phyloP scores from a whole-genome alignment of 2,797 vertebrate genomes.

The Euphonia xanthogaster region DNA sequence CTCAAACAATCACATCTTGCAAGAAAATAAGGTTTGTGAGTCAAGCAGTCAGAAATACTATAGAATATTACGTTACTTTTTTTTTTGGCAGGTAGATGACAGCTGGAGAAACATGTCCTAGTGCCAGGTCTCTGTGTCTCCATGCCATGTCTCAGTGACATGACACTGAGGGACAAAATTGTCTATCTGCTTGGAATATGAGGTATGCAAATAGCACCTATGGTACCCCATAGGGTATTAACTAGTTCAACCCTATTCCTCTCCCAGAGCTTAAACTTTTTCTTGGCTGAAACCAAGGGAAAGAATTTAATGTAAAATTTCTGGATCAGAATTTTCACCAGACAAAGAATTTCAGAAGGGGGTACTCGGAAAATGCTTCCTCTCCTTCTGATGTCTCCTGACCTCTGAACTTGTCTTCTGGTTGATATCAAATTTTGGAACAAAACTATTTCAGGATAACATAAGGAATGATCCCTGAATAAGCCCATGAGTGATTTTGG shows the following conservation, averaged over 20 bases:
- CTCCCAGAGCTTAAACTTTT: background rate
- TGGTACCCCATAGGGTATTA: background rate
- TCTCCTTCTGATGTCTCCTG: background rate
- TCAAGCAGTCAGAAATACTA: background rate
- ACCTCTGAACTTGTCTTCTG: background rate
- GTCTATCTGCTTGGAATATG: background rate
- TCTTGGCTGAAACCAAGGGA: background rate
- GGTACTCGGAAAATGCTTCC: background rate
- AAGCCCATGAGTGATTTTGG: background rate
- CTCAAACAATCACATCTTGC: fast-evolving
- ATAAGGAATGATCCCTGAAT: background rate
- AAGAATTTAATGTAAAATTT: background rate
- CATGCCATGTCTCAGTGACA: background rate
- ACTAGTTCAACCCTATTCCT: background rate
- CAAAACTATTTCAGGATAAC: background rate
- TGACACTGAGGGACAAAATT: background rate
- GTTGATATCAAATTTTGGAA: background rate
- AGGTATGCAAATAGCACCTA: background rate
- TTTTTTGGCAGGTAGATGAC: background rate
- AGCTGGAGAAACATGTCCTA: background rate
- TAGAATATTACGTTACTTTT: background rate
- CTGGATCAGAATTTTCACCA: background rate
- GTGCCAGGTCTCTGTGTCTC: background rate
- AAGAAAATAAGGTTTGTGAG: background rate
- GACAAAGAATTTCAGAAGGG: background rate